Evolutionary conservation across 2,888 invertebrate species (phyloP), one percentile per base, ranked within the genome.

Genomic region (Clepsis dumicolana): DNA sequence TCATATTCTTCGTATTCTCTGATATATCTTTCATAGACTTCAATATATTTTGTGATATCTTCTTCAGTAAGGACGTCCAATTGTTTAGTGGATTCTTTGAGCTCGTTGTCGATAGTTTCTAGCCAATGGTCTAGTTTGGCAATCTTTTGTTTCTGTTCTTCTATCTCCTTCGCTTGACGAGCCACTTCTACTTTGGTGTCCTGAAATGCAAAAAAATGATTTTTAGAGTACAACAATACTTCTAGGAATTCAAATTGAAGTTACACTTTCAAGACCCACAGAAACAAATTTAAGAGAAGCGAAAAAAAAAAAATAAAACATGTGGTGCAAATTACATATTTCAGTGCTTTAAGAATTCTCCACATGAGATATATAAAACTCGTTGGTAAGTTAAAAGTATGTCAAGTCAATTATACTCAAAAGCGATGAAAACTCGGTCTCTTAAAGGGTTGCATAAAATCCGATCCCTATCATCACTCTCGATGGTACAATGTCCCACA

Each of bases 91-190:
- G 95, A 86, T 54, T 92, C 91, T 68, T 93, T 93, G 38, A 95
- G 83, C 65, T 94, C 87, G 63, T 86, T 86, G 77, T 94, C 94
- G 65, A 94, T 94, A 3, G 82, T 82, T 73, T 91, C 93, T 14
- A 94, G 91, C 88, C 95, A 94, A 1, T 79, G 76, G 74, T 94
- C 94, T 1, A 94, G 82, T 74, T 94, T 90, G 3, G 83, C 78
- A 5, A 94, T 82, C 73, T 91, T 90, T 70, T 82, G 80, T 73
- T 86, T 91, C 54, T 93, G 87, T 70, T 90, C 87, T 78, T 90
- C 88, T 24, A 93, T 77, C 75, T 93, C 89, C 63, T 89, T 84
- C 2, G 84, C 76, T 80, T 89, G 88, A 41, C 80, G 84, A 61
- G 89, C 89, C 65, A 89, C 74, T 75, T 94, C 92, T 16, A 81